These are phyloP conservation scores for Drosophila mayri DNA, from an alignment of 1,140 invertebrate species.

Conservation along the genomic window DNA sequence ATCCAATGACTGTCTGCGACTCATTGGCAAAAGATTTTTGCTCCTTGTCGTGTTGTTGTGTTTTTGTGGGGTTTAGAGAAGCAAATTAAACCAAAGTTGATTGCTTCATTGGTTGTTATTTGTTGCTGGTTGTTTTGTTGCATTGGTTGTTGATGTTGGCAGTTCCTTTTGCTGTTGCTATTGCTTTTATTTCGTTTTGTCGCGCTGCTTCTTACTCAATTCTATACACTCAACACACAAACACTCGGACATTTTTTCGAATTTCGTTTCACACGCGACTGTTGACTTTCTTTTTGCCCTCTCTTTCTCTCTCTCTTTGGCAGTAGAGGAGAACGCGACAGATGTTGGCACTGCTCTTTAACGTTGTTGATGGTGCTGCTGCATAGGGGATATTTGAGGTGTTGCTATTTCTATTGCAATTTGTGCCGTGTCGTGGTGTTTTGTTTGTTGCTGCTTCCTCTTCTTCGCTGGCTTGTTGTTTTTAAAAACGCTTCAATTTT, in stretches of 20 bases:
- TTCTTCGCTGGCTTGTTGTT: slow-evolving; percentile 35
- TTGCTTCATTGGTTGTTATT: slow-evolving; percentile 68
- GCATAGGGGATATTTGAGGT: slow-evolving; percentile 16
- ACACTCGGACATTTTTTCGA: slow-evolving; percentile 48
- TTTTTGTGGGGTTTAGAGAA: slow-evolving; percentile 56
- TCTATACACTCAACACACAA: slow-evolving; percentile 71
- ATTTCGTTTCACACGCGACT: slow-evolving; percentile 60
- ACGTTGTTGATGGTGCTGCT: slow-evolving; percentile 31
- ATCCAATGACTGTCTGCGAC: slow-evolving; percentile 85
- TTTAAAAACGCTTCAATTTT: slow-evolving; percentile 54
- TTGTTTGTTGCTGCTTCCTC: slow-evolving; percentile 59
- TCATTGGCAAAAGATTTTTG: slow-evolving; percentile 84
- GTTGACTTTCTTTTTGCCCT: slow-evolving; percentile 69
- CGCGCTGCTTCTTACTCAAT: slow-evolving; percentile 63
- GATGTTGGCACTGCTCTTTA: slow-evolving; percentile 28
- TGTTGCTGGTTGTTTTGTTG: slow-evolving; percentile 25
- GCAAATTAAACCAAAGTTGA: slow-evolving; percentile 66
- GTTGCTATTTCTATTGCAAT: slow-evolving; percentile 45
- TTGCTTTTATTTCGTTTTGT: slow-evolving; percentile 50
- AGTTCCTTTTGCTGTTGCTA: slow-evolving; percentile 39
- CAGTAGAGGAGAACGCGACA: slow-evolving; percentile 29
- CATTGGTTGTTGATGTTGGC: slow-evolving; percentile 24
- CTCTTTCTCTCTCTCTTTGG: slow-evolving; percentile 24
- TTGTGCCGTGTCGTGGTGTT: slow-evolving; percentile 56
- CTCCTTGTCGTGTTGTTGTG: slow-evolving; percentile 57